Conservation (phyloP, 64 coral and sea anemone genomes). For the Anthopleura sola region DNA sequence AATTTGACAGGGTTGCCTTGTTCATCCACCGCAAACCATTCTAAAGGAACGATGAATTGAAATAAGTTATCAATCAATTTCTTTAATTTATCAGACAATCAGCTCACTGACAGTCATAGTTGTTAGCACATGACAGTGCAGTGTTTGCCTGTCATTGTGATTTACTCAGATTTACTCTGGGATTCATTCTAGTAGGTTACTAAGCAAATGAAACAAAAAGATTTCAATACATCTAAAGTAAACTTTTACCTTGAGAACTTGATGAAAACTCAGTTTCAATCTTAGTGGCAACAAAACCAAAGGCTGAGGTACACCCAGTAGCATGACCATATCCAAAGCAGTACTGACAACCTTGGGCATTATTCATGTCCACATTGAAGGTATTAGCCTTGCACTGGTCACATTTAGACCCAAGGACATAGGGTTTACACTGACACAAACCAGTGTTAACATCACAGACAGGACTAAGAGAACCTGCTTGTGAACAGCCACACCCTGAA, state of each 20-base stretch:
- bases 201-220: background rate
- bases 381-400: constrained; percentile 68
- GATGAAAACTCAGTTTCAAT: constrained; percentile 58
- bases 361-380: constrained; percentile 45
- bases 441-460: constrained; percentile 59
- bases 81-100: background rate
- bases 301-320: constrained; percentile 53
- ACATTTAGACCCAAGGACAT: constrained; percentile 61
- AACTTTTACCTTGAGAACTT: background rate
- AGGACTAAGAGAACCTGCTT: constrained; percentile 25
- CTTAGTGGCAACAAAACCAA: constrained; percentile 49
- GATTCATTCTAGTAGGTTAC: background rate
- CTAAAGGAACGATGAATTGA: background rate
- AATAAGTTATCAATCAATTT: background rate
- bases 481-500: constrained; percentile 71
- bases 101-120: background rate
- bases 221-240: background rate
- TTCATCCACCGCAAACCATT: constrained; percentile 41
- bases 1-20: constrained; percentile 22
- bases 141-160: too few relatives aligned
- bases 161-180: too few relatives aligned
- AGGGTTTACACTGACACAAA: constrained; percentile 58
- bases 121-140: too few relatives aligned
- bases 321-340: constrained; percentile 86
- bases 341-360: constrained; percentile 71